A percentile compares a stretch with the other conserved stretches of the same genome.
Conservation (phyloP, 2,888 invertebrate genomes). For the Agrilus mali region DNA sequence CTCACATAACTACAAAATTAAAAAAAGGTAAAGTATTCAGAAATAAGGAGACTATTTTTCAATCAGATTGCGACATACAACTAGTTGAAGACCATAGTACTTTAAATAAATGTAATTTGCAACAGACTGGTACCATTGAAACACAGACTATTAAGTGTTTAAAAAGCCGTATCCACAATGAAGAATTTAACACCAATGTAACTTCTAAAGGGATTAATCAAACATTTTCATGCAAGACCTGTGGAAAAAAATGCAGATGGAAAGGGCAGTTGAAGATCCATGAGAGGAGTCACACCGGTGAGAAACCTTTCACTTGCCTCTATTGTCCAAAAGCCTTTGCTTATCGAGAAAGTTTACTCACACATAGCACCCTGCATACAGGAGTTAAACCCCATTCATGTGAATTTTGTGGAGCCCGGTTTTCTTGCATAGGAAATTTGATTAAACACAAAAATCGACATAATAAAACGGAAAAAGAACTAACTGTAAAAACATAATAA, state of each 20-base stretch:
- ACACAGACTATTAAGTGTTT: not conserved
- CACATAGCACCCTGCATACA: slow-evolving; percentile 36
- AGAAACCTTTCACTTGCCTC: slow-evolving; percentile 38
- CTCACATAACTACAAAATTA: slow-evolving; percentile 21
- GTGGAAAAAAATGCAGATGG: slow-evolving; percentile 28
- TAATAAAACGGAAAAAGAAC: not conserved
- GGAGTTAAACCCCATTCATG: slow-evolving; percentile 37
- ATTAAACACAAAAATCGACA: slow-evolving; percentile 36
- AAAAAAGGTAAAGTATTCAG: slow-evolving; percentile 13
- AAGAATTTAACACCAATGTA: not conserved
- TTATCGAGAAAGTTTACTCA: slow-evolving; percentile 35
- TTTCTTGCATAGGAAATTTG: slow-evolving; percentile 38
- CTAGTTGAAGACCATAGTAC: not conserved
- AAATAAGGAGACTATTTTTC: not conserved
- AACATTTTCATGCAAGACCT: slow-evolving; percentile 25
- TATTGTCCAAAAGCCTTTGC: slow-evolving; percentile 31
- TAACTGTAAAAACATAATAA: not conserved
- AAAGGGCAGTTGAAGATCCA: slow-evolving; percentile 30
- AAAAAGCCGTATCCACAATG: not conserved
- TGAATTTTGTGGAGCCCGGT: slow-evolving; percentile 34
- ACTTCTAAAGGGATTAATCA: slow-evolving; percentile 7
- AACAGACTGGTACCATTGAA: no score
- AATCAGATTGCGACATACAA: not conserved
- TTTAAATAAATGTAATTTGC: no score
- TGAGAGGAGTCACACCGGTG: slow-evolving; percentile 35